phyloP scores from a whole-genome alignment of 2,888 invertebrate species.

The Spatulosminthurus flaviceps region DNA sequence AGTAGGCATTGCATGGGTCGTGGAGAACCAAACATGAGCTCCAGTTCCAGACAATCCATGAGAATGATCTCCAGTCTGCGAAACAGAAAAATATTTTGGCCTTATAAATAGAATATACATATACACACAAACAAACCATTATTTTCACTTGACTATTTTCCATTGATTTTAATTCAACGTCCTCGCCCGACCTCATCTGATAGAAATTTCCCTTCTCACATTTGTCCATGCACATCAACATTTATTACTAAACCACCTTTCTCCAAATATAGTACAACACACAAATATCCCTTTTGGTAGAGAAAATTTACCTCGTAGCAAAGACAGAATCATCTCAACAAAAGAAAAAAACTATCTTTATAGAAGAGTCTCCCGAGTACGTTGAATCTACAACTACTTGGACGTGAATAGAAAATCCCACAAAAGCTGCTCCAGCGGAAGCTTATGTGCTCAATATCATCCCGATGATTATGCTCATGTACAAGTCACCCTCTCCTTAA shows the following conservation, averaged over 20 bases:
- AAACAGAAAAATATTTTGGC: constrained; percentile 19
- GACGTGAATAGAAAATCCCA: too few species aligned
- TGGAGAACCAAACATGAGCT: constrained; percentile 78
- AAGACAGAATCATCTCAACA: neutral
- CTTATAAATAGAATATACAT: too few species aligned
- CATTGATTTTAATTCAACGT: neutral
- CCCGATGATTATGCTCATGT: too few species aligned
- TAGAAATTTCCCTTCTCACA: neutral
- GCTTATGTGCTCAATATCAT: too few species aligned
- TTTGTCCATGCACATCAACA: neutral
- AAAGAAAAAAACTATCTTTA: too few species aligned
- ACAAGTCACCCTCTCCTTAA: too few species aligned
- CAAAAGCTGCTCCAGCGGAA: too few species aligned
- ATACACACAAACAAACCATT: constrained; percentile 8
- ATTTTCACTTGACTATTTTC: constrained; percentile 14
- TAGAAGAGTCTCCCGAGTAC: too few species aligned
- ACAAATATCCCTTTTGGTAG: too few species aligned
- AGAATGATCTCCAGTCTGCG: constrained; percentile 65
- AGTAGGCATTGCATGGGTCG: constrained; percentile 92
- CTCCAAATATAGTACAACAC: too few species aligned
- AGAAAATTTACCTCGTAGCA: too few species aligned
- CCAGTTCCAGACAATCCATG: constrained; percentile 63
- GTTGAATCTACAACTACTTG: too few species aligned
- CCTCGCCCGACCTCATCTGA: neutral
- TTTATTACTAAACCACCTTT: neutral